Conservation (phyloP, 2,888 invertebrate genomes). For the Caenorhabditis sp. region DNA sequence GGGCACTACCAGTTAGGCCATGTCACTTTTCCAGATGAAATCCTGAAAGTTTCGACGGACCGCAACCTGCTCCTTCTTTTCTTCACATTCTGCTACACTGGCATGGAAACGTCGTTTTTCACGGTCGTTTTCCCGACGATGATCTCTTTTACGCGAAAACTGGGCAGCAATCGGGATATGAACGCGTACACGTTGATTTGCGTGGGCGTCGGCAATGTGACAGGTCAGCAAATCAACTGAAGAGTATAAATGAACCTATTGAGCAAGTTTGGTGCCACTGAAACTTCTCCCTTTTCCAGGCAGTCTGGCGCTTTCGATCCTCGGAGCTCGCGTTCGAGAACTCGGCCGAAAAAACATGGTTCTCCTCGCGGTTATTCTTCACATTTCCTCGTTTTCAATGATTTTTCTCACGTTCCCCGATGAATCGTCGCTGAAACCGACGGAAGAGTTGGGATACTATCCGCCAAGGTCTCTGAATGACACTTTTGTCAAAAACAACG, state of each 20-base stretch:
- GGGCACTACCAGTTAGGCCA: too few species aligned
- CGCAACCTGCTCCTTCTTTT: conserved; percentile 32
- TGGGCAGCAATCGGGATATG: conserved; percentile 45
- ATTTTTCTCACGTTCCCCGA: conserved; percentile 48
- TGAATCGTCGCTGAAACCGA: conserved; percentile 33
- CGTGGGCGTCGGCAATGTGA: conserved; percentile 47
- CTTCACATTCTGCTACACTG: conserved; percentile 49
- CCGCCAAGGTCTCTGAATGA: conserved; percentile 28
- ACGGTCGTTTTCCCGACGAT: conserved; percentile 49
- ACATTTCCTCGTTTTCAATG: conserved; percentile 47
- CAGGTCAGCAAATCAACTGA: conserved; percentile 21
- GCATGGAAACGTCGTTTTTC: conserved; percentile 48
- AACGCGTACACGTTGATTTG: conserved; percentile 45
- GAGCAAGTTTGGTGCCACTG: conserved; percentile 50
- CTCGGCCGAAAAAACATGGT: conserved; percentile 52
- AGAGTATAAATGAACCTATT: neutral
- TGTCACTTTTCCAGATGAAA: conserved; percentile 43
- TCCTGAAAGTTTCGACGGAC: conserved; percentile 46
- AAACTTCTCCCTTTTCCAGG: too few species aligned
- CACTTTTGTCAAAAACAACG: too few species aligned
- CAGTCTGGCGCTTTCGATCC: conserved; percentile 16
- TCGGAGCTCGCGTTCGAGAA: conserved; percentile 33
- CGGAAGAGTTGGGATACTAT: conserved; percentile 1
- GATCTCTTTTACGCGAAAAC: conserved; percentile 45
- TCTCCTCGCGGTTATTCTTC: conserved; percentile 30